phyloP scores from a whole-genome alignment of 1,140 invertebrate species.

The Acyrthosiphon pisum region DNA sequence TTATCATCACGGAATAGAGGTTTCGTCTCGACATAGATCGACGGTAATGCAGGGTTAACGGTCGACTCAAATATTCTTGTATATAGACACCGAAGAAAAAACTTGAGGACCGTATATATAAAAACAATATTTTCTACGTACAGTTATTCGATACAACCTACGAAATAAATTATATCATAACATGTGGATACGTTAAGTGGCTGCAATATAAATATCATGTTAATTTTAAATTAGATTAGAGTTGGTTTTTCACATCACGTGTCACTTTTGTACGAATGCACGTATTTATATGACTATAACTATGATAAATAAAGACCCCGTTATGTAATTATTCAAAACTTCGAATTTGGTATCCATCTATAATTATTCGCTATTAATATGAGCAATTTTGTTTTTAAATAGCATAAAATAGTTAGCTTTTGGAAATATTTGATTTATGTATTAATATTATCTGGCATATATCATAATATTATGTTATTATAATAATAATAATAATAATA shows the following conservation, averaged over 20 bases:
- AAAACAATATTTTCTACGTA: too few relatives aligned
- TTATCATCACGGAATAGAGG: not conserved
- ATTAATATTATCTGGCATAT: too few relatives aligned
- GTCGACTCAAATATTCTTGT: not conserved
- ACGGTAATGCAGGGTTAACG: not conserved
- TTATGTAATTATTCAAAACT: not conserved
- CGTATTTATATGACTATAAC: not conserved
- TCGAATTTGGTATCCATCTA: not conserved
- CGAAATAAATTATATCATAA: too few relatives aligned
- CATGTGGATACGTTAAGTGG: too few relatives aligned
- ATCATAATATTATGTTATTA: too few relatives aligned
- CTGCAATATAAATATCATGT: too few relatives aligned
- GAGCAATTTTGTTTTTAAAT: not conserved
- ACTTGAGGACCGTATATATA: too few relatives aligned
- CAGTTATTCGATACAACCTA: too few relatives aligned
- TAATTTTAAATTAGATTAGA: too few relatives aligned
- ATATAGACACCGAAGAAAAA: too few relatives aligned
- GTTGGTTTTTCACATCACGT: not conserved
- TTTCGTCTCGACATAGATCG: not conserved
- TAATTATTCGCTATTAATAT: not conserved
- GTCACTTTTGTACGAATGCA: not conserved
- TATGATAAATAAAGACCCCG: not conserved
- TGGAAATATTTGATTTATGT: too few relatives aligned
- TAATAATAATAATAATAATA: too few relatives aligned
- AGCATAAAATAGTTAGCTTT: not conserved